Base-by-base conservation (phyloP, 2,113 vertebrate genomes). In the Empidonax traillii region DNA sequence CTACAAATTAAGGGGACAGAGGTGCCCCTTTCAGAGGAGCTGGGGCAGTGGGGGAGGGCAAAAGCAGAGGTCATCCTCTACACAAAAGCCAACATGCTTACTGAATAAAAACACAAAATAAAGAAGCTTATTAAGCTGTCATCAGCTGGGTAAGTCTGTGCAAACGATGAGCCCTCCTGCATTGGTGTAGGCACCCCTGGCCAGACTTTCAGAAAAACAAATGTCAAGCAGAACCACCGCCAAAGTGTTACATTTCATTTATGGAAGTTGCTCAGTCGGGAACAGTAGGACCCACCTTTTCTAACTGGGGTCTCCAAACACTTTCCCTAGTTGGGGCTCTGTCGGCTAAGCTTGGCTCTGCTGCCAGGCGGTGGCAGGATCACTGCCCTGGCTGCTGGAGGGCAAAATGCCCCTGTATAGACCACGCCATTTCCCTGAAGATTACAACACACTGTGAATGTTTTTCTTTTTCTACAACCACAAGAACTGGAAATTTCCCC, bases 21-120 rank as follows among this genome's bases (percentile, higher is more conserved):
- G 84, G 86, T 82, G 85, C 63, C 93, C 91, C 87, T 97, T 95
- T 92, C 90, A 89, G 93, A 93, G 62, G 39, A 79, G 85, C 56
- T 78, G 27, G 69, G 89, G 39, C 14, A 47, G 20, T 30, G 13
- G 79, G 20, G 59, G 21, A 75, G 41, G 80, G 85, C 28, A 9
- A 96, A 97, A 95, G 80, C 91, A 94, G 95, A 97, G 97, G 97
- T 97, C 97, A 97, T 87, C 65, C 78, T 52, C 86, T n/a, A 80
- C 80, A 98, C 97, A 97, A 97, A 96, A 97, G 95, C 89, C 25
- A 58, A 97, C 95, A 97, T 97, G 95, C 94, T 92, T 87, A 75
- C 66, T 91, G 96, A 96, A 97, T 85, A 94, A 96, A 96, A 98
- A 96, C 90, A 96, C 95, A 94, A 97, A 97, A 96, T 96, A 95